Conservation (phyloP, 1,140 invertebrate species). For the Lethocerus indicus region DNA sequence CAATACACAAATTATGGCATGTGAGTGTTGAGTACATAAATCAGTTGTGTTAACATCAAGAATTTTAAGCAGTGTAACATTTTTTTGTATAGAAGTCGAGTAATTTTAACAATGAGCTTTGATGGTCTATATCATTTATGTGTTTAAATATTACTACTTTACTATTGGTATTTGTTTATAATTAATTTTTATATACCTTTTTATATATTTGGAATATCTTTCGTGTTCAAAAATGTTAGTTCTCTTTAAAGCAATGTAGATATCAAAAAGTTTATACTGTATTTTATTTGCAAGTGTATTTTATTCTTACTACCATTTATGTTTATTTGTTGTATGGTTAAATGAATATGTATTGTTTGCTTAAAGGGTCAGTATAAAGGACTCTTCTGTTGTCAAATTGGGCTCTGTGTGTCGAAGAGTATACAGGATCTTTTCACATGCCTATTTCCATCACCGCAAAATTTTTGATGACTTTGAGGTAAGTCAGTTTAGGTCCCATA, state of each 20-base stretch:
- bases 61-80: too few relatives aligned
- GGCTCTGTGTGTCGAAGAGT: conserved; percentile 96
- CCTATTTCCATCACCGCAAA: conserved; percentile 92
- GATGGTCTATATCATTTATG: too few relatives aligned
- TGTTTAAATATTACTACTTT: too few relatives aligned
- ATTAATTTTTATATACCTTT: background rate
- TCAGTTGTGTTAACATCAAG: too few relatives aligned
- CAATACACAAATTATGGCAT: too few relatives aligned
- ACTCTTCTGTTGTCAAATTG: conserved; percentile 93
- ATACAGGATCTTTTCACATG: conserved; percentile 99
- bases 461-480: conserved; percentile 97
- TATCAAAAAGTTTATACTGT: background rate
- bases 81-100: too few relatives aligned
- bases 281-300: conserved; percentile 1
- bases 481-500: conserved; percentile 19
- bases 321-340: background rate
- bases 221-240: background rate
- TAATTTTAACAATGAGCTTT: too few relatives aligned
- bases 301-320: background rate
- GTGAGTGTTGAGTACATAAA: too few relatives aligned
- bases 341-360: too few relatives aligned
- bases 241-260: background rate
- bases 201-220: background rate
- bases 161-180: too few relatives aligned
- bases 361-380: conserved; percentile 93